These are phyloP conservation scores for Muraenolepis orangiensis DNA, from an alignment of 2,797 vertebrate species.

Conservation along the genomic window DNA sequence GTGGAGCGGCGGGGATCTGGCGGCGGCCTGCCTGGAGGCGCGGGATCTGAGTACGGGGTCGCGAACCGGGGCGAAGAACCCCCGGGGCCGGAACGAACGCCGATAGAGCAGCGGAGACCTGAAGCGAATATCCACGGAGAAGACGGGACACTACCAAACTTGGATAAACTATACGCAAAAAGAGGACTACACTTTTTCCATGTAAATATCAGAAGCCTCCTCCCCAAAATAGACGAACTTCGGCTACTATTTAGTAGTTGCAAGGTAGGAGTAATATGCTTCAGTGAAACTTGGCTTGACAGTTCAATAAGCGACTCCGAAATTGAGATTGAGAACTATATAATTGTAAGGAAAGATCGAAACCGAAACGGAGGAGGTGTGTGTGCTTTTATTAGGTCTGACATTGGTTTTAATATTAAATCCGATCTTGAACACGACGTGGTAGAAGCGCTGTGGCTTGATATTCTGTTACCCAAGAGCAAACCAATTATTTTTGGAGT, in stretches of 20 bases:
- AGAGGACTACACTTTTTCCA: background rate
- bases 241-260: background rate
- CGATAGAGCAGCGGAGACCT: too few species aligned
- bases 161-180: background rate
- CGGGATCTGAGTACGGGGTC: too few species aligned
- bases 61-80: too few species aligned
- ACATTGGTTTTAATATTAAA: background rate
- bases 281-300: background rate
- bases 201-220: background rate
- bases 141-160: too few species aligned
- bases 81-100: too few species aligned
- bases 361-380: background rate
- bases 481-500: too few species aligned
- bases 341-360: background rate
- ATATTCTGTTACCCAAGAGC: conserved; percentile 1
- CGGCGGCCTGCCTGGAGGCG: too few species aligned
- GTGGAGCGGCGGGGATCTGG: too few species aligned
- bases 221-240: background rate
- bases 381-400: background rate
- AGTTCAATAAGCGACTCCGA: background rate
- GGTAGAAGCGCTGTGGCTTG: background rate
- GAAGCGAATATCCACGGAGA: too few species aligned
- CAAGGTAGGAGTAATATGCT: background rate
- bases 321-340: background rate
- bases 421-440: background rate